Evolutionary conservation across 2,113 vertebrate species (phyloP).

Genomic region (Petromus typicus): DNA sequence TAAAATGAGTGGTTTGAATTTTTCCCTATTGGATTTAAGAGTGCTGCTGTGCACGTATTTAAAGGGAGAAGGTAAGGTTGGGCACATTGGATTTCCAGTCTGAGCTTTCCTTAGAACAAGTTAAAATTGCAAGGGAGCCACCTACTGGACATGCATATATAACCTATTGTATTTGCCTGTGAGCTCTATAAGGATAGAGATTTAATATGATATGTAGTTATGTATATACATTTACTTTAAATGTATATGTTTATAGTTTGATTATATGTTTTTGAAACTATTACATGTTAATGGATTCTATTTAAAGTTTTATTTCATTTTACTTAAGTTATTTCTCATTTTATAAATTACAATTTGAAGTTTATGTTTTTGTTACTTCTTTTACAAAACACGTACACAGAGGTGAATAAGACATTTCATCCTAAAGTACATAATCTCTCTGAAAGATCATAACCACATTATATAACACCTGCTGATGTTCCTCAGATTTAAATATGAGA

Average conservation of each 20-base stretch:
- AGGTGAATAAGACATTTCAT: neutral
- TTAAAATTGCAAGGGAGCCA: slow-evolving; percentile 75
- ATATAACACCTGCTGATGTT: neutral
- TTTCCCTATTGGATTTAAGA: neutral
- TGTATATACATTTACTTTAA: neutral
- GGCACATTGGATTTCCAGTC: neutral
- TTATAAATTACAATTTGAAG: neutral
- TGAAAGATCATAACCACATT: slow-evolving; percentile 9
- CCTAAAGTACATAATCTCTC: neutral
- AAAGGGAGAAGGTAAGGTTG: neutral
- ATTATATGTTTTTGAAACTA: neutral
- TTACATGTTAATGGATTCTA: neutral
- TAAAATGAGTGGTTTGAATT: neutral
- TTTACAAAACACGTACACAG: neutral
- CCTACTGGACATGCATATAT: slow-evolving; percentile 70
- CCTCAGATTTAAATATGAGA: slow-evolving; percentile 1
- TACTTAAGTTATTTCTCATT: slow-evolving; percentile 38
- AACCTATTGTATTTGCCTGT: slow-evolving; percentile 32
- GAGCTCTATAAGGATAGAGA: neutral
- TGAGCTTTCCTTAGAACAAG: slow-evolving; percentile 39
- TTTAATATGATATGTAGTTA: neutral
- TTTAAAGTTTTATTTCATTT: slow-evolving; percentile 21
- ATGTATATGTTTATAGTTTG: neutral
- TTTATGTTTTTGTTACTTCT: neutral
- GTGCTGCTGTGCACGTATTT: neutral